Evolutionary conservation across 2,888 invertebrate genomes (phyloP).

Genomic region (Leptogaster cylindrica): DNA sequence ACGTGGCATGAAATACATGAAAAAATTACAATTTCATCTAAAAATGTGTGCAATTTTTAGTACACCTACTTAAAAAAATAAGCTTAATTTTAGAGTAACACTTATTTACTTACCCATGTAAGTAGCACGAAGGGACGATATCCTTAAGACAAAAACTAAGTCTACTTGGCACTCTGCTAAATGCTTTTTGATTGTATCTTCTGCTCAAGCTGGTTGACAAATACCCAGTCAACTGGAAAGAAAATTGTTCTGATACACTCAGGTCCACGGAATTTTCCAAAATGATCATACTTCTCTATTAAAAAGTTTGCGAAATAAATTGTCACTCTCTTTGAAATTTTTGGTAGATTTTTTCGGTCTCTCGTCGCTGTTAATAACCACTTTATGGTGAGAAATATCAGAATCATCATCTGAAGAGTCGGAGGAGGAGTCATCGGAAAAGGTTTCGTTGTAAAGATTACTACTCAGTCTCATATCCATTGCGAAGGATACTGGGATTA

Average conservation of each 20-base stretch:
- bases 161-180: conserved; percentile 66
- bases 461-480: conserved; percentile 49
- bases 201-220: conserved; percentile 63
- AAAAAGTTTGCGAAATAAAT: conserved; percentile 64
- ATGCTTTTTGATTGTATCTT: conserved; percentile 62
- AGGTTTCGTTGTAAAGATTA: conserved; percentile 50
- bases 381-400: not conserved
- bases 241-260: not conserved
- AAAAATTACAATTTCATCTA: not conserved
- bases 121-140: conserved; percentile 66
- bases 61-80: too few relatives aligned
- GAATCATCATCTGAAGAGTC: conserved; percentile 55
- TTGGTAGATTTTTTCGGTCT: not conserved
- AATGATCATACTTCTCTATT: conserved; percentile 67
- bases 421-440: conserved; percentile 52
- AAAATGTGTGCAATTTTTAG: not conserved
- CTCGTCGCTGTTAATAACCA: not conserved
- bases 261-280: not conserved
- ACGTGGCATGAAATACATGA: not conserved
- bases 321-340: conserved; percentile 50
- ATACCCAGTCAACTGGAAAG: conserved; percentile 64
- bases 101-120: conserved; percentile 59
- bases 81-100: too few relatives aligned
- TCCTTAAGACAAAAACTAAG: conserved; percentile 70
- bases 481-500: too few relatives aligned